Conservation (phyloP, 2,888 invertebrate species). For the Torymus auratus region DNA sequence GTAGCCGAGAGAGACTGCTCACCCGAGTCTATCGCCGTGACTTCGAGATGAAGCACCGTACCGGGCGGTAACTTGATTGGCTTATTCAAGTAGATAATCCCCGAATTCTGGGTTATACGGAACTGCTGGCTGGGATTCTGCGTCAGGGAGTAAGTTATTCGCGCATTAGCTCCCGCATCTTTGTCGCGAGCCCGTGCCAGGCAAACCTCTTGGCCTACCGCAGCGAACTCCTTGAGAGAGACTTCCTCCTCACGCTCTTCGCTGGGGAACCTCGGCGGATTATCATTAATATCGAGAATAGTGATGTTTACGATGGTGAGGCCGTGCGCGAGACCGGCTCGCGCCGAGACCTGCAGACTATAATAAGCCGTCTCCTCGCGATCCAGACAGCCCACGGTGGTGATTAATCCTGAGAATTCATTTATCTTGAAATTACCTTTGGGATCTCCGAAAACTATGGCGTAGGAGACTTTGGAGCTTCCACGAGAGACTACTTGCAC, state of each 20-base stretch:
- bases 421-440: conserved; percentile 88
- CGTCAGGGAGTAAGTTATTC: conserved; percentile 88
- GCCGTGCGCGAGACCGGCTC: conserved; percentile 86
- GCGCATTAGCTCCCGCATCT: conserved; percentile 93
- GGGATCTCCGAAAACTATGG: conserved; percentile 89
- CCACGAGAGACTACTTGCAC: conserved; percentile 78
- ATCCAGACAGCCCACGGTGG: conserved; percentile 88
- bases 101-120: conserved; percentile 89
- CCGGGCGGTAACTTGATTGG: conserved; percentile 88
- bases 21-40: conserved; percentile 92
- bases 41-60: conserved; percentile 84
- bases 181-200: conserved; percentile 91
- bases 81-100: conserved; percentile 91
- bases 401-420: conserved; percentile 86
- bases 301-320: conserved; percentile 88
- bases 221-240: conserved; percentile 90
- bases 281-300: conserved; percentile 93
- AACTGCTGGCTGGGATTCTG: conserved; percentile 90
- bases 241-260: conserved; percentile 85
- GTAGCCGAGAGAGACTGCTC: conserved; percentile 86
- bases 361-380: conserved; percentile 89
- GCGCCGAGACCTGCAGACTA: conserved; percentile 88
- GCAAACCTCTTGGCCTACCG: conserved; percentile 95
- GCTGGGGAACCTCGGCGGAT: conserved; percentile 89
- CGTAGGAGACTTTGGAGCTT: conserved; percentile 80